Conservation (phyloP, 2,797 vertebrate species). For the Peromyscus nudipes region DNA sequence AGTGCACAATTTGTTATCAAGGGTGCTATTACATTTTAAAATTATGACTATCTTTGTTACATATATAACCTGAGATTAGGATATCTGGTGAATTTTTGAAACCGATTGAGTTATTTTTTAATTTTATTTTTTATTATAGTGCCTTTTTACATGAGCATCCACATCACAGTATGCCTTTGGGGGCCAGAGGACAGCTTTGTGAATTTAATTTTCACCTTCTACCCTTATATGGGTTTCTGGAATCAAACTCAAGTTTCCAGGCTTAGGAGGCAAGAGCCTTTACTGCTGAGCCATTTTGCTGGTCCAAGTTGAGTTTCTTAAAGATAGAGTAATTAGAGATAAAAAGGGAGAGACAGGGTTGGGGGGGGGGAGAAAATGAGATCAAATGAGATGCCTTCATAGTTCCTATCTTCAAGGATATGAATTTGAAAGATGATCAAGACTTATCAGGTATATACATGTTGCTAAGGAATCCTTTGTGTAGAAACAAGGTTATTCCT, state of each 20-base stretch:
- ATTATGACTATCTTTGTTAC: neutral
- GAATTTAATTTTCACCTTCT: neutral
- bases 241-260: neutral
- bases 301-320: neutral
- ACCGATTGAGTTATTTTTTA: neutral
- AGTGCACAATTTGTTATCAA: constrained; percentile 19
- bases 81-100: constrained; percentile 14
- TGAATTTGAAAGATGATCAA: constrained; percentile 4
- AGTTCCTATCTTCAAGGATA: neutral
- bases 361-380: neutral
- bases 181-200: neutral
- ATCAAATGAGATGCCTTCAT: neutral
- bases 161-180: neutral
- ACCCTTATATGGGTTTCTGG: neutral
- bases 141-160: neutral
- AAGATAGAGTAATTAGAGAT: neutral
- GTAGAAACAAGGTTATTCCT: neutral
- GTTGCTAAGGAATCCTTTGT: constrained; percentile 27
- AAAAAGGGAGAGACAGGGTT: neutral
- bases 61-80: neutral
- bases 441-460: neutral
- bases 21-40: constrained; percentile 36
- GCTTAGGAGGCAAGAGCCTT: neutral
- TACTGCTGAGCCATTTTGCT: neutral
- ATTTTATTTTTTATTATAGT: neutral